phyloP scores from a whole-genome alignment of 2,113 vertebrate species.

The Hipposideros armiger region DNA sequence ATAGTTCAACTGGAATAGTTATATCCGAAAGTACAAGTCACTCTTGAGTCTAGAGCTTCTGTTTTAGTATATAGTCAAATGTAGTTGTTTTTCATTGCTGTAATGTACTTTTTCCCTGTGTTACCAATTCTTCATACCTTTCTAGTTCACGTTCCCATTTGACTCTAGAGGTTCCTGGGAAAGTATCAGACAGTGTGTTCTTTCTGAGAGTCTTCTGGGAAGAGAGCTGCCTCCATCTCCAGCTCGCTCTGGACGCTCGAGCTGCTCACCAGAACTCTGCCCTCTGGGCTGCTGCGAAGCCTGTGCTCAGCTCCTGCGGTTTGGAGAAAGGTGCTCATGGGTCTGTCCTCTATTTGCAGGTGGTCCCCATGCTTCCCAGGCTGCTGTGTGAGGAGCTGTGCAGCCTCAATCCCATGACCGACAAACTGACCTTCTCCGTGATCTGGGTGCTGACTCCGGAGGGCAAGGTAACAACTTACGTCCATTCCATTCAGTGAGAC shows the following conservation, averaged over 20 bases:
- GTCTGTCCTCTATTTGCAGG: slow-evolving; percentile 87
- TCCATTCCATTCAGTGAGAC: rapidly evolving
- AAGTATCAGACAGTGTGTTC: not conserved
- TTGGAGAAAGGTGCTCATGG: not conserved
- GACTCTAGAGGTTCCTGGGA: not conserved
- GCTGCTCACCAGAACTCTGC: not conserved
- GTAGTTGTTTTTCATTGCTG: not conserved
- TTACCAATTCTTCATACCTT: not conserved
- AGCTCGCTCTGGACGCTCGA: not conserved
- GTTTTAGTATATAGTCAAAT: not conserved
- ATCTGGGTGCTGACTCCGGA: slow-evolving; percentile 95
- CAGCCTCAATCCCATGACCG: slow-evolving; percentile 96
- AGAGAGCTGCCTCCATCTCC: not conserved
- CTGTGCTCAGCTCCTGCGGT: rapidly evolving
- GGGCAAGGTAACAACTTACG: slow-evolving; percentile 91
- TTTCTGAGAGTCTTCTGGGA: not conserved
- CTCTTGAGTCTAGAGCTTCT: not conserved
- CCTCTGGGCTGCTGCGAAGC: not conserved
- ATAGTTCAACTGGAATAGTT: not conserved
- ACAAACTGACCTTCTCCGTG: slow-evolving; percentile 97
- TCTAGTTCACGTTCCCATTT: not conserved
- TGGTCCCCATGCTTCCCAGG: slow-evolving; percentile 96
- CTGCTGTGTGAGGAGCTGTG: slow-evolving; percentile 97
- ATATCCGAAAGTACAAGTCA: not conserved
- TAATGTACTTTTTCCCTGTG: not conserved